Conservation (phyloP, 2,113 vertebrate genomes). For the Limnothrissa miodon region DNA sequence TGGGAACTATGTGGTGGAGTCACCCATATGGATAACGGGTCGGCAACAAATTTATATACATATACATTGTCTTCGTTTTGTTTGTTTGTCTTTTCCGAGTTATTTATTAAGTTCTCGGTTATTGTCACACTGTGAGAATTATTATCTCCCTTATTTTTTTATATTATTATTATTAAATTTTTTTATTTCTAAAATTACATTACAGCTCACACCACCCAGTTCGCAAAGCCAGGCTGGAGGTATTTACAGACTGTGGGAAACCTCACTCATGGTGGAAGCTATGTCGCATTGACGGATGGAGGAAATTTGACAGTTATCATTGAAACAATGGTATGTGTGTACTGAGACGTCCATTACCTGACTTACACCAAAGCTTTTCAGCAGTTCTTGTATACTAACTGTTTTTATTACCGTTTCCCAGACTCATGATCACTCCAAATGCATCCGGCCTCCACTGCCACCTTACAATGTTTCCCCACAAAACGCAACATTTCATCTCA, state of each 20-base stretch:
- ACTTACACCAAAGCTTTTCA: not conserved
- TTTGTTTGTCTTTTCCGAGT: not conserved
- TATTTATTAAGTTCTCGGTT: not conserved
- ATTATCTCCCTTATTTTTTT: not conserved
- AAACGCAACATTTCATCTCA: conserved; percentile 81
- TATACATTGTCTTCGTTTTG: not conserved
- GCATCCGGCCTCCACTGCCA: conserved; percentile 82
- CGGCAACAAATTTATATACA: not conserved
- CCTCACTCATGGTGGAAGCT: conserved; percentile 85
- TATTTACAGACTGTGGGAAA: conserved; percentile 90
- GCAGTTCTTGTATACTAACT: not conserved
- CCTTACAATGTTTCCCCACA: conserved; percentile 78
- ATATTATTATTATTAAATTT: not conserved
- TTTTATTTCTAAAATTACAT: not conserved
- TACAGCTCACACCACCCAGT: conserved; percentile 92
- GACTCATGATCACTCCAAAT: conserved; percentile 83
- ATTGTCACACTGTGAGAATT: not conserved
- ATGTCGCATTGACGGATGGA: conserved; percentile 89
- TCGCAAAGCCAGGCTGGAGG: conserved; percentile 88
- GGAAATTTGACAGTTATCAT: conserved; percentile 91
- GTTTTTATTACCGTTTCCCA: conserved; percentile 46
- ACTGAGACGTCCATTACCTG: conserved; percentile 15
- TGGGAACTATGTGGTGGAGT: conserved; percentile 84
- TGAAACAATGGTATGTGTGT: conserved; percentile 89
- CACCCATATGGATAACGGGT: conserved; percentile 93